Percentiles rank a stretch among this genome's conserved stretches.
These are phyloP conservation scores for Nasonia giraulti DNA, from an alignment of 1,140 invertebrate genomes.

Conservation along the genomic window DNA sequence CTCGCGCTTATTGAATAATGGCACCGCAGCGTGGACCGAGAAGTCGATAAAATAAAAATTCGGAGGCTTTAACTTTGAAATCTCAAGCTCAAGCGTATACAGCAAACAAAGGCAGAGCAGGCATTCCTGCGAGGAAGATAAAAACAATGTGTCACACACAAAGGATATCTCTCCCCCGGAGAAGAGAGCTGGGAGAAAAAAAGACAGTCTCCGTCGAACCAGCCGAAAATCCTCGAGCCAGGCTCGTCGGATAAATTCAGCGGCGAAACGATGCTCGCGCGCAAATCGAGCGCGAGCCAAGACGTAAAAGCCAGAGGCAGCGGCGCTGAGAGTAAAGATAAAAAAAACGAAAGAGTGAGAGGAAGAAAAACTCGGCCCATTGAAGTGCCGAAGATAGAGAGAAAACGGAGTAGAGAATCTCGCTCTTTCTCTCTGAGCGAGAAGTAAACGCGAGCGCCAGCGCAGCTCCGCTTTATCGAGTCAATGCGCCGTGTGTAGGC, in stretches of 20 bases:
- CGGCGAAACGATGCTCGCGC: neutral
- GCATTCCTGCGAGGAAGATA: neutral
- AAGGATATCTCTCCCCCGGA: neutral
- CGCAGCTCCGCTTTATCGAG: neutral
- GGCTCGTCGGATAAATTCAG: neutral
- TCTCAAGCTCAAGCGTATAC: too few relatives aligned
- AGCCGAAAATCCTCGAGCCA: neutral
- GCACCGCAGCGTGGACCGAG: too few relatives aligned
- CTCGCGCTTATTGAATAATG: too few relatives aligned
- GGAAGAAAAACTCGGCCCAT: neutral
- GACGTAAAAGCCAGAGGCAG: neutral
- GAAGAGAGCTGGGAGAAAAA: neutral
- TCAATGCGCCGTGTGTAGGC: constrained; percentile 2
- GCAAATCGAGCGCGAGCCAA: constrained; percentile 2
- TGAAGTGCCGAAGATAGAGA: constrained; percentile 3
- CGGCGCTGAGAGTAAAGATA: neutral
- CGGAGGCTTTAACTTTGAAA: too few relatives aligned
- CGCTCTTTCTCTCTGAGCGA: neutral
- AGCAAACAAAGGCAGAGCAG: neutral
- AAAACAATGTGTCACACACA: neutral
- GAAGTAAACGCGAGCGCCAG: neutral
- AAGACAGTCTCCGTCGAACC: neutral
- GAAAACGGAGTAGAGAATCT: neutral
- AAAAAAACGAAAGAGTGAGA: neutral
- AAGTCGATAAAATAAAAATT: too few relatives aligned